Percentiles rank a stretch among this genome's conserved stretches.
These are phyloP conservation scores for Xiphydria camelus DNA, from an alignment of 2,888 invertebrate species.

Conservation along the genomic window DNA sequence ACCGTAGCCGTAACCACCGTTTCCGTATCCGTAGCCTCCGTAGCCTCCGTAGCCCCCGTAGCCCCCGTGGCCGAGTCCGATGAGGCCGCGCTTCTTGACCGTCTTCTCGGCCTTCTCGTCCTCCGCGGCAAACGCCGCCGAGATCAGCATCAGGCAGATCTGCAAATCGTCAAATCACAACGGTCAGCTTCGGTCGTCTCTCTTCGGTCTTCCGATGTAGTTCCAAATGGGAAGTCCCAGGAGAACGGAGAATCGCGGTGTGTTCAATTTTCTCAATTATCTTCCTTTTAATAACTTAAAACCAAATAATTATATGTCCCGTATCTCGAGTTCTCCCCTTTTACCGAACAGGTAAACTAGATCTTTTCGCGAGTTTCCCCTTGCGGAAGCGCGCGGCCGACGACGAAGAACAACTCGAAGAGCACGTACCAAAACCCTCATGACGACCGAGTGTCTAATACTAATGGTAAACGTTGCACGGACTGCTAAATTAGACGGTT, in stretches of 20 bases:
- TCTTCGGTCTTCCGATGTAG: too few species aligned
- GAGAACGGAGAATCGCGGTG: constrained; percentile 4
- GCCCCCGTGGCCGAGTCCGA: constrained; percentile 31
- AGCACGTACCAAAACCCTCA: constrained; percentile 53
- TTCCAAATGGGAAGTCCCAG: too few species aligned
- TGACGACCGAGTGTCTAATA: constrained; percentile 37
- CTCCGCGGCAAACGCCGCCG: constrained; percentile 53
- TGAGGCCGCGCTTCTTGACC: constrained; percentile 46
- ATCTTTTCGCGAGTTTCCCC: too few species aligned
- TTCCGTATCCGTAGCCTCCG: constrained; percentile 28
- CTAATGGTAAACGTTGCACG: constrained; percentile 28
- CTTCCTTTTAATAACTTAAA: too few species aligned
- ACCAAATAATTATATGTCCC: too few species aligned
- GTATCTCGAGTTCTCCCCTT: too few species aligned
- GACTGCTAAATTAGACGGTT: constrained; percentile 42
- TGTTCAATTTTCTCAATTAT: neutral
- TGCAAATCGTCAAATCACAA: constrained; percentile 30
- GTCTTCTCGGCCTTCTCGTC: constrained; percentile 44
- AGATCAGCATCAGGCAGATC: constrained; percentile 58
- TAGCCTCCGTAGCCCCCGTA: constrained; percentile 28
- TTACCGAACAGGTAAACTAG: too few species aligned
- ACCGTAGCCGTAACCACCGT: constrained; percentile 35
- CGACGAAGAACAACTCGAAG: neutral
- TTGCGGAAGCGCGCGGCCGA: too few species aligned
- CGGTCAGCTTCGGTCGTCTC: neutral